phyloP scores from a whole-genome alignment of 2,113 vertebrate species.

The Capreolus pygargus region DNA sequence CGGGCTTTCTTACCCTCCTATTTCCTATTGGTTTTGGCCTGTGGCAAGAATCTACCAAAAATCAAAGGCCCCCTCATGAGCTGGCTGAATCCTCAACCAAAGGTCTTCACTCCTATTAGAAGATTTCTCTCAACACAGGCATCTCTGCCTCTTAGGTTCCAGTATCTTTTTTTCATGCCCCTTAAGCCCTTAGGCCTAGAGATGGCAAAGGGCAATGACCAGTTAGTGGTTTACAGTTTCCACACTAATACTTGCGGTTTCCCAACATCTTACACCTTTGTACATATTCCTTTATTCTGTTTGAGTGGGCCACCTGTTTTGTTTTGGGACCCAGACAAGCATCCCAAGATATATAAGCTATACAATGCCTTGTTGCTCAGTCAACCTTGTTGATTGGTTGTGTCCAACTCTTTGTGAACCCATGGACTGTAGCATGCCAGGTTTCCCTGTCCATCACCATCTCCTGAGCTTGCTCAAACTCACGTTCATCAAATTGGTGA shows the following conservation, averaged over 20 bases:
- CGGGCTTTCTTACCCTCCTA: not conserved
- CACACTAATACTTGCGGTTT: not conserved
- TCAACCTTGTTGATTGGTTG: not conserved
- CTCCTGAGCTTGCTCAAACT: not conserved
- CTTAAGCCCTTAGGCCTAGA: not conserved
- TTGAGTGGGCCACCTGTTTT: not conserved
- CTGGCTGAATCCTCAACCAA: not conserved
- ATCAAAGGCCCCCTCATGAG: not conserved
- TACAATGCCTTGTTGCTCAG: not conserved
- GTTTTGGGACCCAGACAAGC: not conserved
- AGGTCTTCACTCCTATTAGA: not conserved
- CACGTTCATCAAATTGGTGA: rapidly evolving
- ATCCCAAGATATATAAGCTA: not conserved
- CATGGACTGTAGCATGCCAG: not conserved
- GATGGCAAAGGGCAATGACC: not conserved
- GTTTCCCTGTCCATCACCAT: not conserved
- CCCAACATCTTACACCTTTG: not conserved
- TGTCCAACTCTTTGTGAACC: not conserved
- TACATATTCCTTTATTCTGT: not conserved
- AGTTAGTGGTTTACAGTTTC: not conserved
- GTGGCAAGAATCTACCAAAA: not conserved
- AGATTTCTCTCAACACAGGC: not conserved
- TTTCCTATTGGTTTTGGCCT: not conserved
- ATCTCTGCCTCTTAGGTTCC: not conserved
- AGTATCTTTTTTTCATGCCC: not conserved